Evolutionary conservation across 2,113 vertebrate species (phyloP), one percentile per base, ranked within the genome.

Genomic region (Syrmaticus mikado): DNA sequence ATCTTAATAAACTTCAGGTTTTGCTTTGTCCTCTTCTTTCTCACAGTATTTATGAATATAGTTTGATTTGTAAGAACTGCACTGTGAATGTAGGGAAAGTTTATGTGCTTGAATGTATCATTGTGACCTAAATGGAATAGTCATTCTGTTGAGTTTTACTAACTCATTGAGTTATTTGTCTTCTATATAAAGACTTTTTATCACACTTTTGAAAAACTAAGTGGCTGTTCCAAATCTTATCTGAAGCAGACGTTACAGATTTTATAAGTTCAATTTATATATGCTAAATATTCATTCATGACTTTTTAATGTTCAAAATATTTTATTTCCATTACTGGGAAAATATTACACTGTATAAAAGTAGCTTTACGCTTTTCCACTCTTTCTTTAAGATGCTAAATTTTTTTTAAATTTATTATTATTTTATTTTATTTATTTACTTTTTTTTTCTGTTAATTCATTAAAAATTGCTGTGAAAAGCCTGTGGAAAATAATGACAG

Each of bases 241-340:
- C 68, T 82, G 67, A 86, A 94, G n/a, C 36, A 84, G 84, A 65
- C 68, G 25, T 45, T 55, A 61, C 30, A 67, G 62, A 78, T 46
- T 76, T 79, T 67, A 45, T 30, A 43, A 45, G 64, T 34, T 82
- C 71, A 77, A 11, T 85, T 92, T 79, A 87, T 72, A 38, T 95
- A 93, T 64, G 78, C 48, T 93, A 96, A 96, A 83, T 96, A 95
- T 95, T 97, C 66, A 95, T 93, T 96, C 60, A 92, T 90, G 87
- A 95, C 94, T 95, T 94, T 86, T 96, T 94, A 96, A 97, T 97
- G 97, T 97, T 95, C 53, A 93, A 96, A 95, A 94, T 96, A 94
- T 97, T 97, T 96, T 95, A 55, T 86, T 93, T 70, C 62, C 61
- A 92, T 64, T 87, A 80, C 52, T 85, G 80, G 94, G 84, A 97